Conservation (phyloP, 2,797 vertebrate genomes). For the Periparus ater region DNA sequence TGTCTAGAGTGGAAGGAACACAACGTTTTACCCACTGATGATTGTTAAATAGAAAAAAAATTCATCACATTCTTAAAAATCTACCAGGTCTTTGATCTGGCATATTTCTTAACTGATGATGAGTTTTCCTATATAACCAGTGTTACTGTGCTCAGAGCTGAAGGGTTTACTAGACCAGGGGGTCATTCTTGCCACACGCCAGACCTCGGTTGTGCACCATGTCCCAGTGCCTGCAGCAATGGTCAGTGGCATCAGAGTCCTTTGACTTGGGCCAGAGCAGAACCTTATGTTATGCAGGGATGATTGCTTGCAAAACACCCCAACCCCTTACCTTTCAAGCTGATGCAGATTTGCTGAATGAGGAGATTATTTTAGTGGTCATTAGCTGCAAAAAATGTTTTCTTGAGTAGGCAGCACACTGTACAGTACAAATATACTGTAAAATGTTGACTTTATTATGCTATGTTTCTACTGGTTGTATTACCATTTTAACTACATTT, state of each 20-base stretch:
- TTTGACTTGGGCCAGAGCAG: background rate
- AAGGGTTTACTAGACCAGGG: background rate
- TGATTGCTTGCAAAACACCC: background rate
- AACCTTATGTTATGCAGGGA: background rate
- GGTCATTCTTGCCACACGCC: background rate
- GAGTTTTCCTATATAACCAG: background rate
- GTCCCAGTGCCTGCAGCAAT: background rate
- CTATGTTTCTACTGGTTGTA: background rate
- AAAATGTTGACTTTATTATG: background rate
- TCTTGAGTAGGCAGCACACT: background rate
- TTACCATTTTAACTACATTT: slow-evolving; percentile 6
- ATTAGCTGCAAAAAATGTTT: background rate
- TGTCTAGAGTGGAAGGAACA: background rate
- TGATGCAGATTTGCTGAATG: background rate
- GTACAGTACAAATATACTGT: background rate
- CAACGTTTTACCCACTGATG: background rate
- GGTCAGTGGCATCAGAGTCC: background rate
- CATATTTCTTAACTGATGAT: background rate
- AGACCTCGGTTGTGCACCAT: background rate
- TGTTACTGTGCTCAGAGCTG: background rate
- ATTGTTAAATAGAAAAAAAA: background rate
- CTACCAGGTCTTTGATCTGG: background rate
- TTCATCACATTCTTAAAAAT: background rate
- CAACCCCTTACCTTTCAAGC: background rate
- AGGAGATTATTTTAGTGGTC: background rate